Base-by-base conservation (phyloP, 2,113 vertebrate species). In the Rousettus leschenaultii region DNA sequence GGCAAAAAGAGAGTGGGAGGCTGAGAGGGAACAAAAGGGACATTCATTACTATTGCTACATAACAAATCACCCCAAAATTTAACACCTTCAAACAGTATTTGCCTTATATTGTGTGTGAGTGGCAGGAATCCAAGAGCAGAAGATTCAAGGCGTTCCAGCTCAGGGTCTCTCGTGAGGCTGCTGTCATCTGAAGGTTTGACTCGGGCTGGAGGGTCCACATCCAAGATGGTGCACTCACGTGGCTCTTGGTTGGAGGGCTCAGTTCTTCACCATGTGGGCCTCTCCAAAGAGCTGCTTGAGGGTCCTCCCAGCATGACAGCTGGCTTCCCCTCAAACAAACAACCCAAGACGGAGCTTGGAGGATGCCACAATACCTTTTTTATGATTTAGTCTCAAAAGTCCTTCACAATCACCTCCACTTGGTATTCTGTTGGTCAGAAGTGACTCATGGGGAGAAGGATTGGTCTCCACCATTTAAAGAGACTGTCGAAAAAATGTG, bases 181-280 rank as follows among this genome's bases (percentile, higher is more conserved):
- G 14, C 43, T 12, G 12, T 40, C 63, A 1, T 45, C 19, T 0
- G 1, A 78, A 87, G 63, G 26, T 51, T 51, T 26, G 28, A 7
- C 7, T 40, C 7, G 19, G 35, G 19, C 3, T 33, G 19, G 1
- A 77, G 53, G 4, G 2, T 6, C 6, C 3, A 2, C 59, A 53
- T n/a, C 35, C 5, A 51, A 16, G 48, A 51, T 51, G 51, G 51
- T 5, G 15, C 51, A 51, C 28, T 57, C 22, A 0, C 3, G 0
- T 65, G 19, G 33, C 63, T 33, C 19, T 22, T 53, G 33, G 4
- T 13, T 21, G 43, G 26, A 40, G 57, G 8, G 11, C 53, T 45
- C 0, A 0, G 11, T 28, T 53, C 79, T 13, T 53, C 35, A 2
- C 45, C 19, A 6, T 4, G 0, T 10, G 24, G 61, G 5, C 78